phyloP scores from a whole-genome alignment of 1,140 invertebrate genomes.

The Drosophila subpulchrella region DNA sequence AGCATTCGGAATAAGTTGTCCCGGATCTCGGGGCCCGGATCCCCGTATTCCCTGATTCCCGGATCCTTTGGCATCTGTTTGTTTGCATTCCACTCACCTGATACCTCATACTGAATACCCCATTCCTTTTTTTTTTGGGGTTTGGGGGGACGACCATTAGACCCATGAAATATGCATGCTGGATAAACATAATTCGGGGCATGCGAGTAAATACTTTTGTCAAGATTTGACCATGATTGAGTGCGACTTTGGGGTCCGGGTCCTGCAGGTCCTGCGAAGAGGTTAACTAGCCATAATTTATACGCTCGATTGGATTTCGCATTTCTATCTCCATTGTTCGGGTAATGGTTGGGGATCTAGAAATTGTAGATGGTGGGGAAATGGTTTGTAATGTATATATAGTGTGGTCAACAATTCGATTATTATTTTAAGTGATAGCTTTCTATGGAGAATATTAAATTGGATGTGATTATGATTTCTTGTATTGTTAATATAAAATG shows the following conservation, averaged over 20 bases:
- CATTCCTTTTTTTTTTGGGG: too few relatives aligned
- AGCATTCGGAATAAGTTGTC: conserved; percentile 76
- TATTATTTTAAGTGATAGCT: neutral
- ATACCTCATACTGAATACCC: conserved; percentile 29
- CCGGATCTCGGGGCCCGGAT: conserved; percentile 22
- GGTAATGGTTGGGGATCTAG: too few relatives aligned
- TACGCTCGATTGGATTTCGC: conserved; percentile 71
- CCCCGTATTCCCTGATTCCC: conserved; percentile 14
- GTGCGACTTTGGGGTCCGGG: conserved; percentile 41
- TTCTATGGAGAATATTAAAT: neutral
- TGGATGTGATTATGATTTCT: neutral
- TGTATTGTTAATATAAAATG: too few relatives aligned
- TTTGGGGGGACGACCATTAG: conserved; percentile 57
- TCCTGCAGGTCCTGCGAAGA: conserved; percentile 23
- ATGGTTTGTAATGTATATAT: neutral
- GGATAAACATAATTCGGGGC: conserved; percentile 77
- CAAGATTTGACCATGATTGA: conserved; percentile 77
- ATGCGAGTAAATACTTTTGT: conserved; percentile 75
- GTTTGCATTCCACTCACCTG: conserved; percentile 48
- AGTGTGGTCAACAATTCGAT: conserved; percentile 1
- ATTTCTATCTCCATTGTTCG: conserved; percentile 19
- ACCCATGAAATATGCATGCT: conserved; percentile 77
- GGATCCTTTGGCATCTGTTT: conserved; percentile 38
- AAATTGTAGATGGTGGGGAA: neutral
- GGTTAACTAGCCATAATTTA: conserved; percentile 71